Percentiles rank a stretch among this genome's conserved stretches.
These are phyloP conservation scores for Phoxinus dragarum DNA, from an alignment of 2,797 vertebrate genomes.

Conservation along the genomic window DNA sequence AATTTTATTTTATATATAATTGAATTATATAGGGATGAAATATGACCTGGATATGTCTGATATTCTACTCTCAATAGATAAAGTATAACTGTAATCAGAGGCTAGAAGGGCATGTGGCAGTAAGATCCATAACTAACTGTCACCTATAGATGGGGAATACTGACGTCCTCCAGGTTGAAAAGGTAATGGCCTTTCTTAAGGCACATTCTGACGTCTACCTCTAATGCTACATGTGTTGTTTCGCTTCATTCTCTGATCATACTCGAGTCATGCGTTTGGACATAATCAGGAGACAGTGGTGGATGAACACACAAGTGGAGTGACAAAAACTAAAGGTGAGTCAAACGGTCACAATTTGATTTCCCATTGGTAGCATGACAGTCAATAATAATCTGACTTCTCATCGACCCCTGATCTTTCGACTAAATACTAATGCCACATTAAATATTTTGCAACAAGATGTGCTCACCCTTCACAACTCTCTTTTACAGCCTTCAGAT, in stretches of 20 bases:
- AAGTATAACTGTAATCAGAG: neutral
- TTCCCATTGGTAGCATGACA: neutral
- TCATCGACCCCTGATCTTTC: neutral
- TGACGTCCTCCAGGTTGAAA: neutral
- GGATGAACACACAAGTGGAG: neutral
- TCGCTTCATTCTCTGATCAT: constrained; percentile 16
- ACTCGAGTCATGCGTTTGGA: neutral
- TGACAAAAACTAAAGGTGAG: neutral
- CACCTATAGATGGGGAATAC: neutral
- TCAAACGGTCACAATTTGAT: neutral
- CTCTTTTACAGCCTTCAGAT: neutral
- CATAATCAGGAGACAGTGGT: neutral
- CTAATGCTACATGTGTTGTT: constrained; percentile 22
- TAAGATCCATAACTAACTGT: neutral
- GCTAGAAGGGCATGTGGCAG: neutral
- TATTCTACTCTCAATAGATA: neutral
- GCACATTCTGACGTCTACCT: neutral
- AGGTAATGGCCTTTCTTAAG: neutral
- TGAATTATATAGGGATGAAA: neutral
- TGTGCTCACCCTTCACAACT: neutral
- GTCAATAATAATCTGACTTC: neutral
- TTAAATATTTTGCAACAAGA: neutral
- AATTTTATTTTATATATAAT: neutral
- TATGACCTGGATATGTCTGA: neutral
- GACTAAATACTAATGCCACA: neutral